These are phyloP conservation scores for Oryctes rhinoceros DNA, from an alignment of 1,140 invertebrate species.

Conservation along the genomic window DNA sequence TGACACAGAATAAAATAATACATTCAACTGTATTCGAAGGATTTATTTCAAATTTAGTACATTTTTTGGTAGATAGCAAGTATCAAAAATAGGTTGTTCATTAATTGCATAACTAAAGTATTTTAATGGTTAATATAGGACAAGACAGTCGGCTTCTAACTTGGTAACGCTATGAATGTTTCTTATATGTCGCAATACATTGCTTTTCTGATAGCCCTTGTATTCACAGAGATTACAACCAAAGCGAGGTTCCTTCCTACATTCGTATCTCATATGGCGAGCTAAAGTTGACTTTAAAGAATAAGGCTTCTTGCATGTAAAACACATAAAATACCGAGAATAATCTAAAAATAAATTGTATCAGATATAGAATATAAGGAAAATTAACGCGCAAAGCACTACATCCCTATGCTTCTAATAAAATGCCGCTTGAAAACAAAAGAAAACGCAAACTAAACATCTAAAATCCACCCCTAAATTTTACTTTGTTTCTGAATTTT, in stretches of 20 bases:
- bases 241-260: conserved; percentile 37
- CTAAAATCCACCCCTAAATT: no score
- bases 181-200: conserved; percentile 7
- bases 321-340: conserved; percentile 20
- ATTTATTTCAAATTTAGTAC: neutral
- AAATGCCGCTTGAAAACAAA: no score
- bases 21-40: neutral
- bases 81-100: neutral
- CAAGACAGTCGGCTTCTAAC: neutral
- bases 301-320: conserved; percentile 42
- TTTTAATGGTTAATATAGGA: conserved; percentile 3
- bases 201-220: conserved; percentile 28
- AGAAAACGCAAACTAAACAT: no score
- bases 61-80: neutral
- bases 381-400: neutral
- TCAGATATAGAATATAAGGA: neutral
- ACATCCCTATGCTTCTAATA: no score
- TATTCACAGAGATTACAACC: conserved; percentile 4
- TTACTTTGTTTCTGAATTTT: no score
- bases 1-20: neutral
- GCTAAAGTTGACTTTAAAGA: conserved; percentile 6
- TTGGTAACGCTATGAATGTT: neutral
- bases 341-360: neutral
- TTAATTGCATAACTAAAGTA: neutral
- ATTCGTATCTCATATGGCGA: conserved; percentile 41